phyloP scores from a whole-genome alignment of 2,113 vertebrate species.

The Phaethon lepturus region DNA sequence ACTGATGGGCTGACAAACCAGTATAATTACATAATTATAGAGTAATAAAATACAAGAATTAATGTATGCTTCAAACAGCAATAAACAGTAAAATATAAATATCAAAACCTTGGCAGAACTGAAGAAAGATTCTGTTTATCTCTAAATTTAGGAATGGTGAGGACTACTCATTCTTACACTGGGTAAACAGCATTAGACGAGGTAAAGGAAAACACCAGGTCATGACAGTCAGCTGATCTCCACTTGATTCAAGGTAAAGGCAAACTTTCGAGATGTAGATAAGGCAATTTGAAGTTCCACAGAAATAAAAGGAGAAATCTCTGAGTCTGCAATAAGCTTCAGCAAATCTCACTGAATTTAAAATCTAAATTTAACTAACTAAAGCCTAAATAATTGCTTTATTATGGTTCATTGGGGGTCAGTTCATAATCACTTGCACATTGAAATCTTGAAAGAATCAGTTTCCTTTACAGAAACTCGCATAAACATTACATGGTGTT shows the following conservation, averaged over 20 bases:
- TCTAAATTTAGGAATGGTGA: neutral
- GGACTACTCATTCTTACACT: neutral
- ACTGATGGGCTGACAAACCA: constrained; percentile 22
- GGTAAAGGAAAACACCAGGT: neutral
- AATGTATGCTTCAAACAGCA: constrained; percentile 6
- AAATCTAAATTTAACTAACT: constrained; percentile 5
- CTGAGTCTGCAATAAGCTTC: neutral
- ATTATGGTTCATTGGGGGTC: neutral
- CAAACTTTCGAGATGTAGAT: neutral
- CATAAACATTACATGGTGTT: constrained; percentile 45
- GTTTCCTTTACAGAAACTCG: constrained; percentile 26
- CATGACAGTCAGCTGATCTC: neutral
- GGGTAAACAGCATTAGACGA: neutral
- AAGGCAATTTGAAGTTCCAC: neutral
- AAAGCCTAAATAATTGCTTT: constrained; percentile 33
- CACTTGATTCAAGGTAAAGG: neutral
- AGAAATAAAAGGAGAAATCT: neutral
- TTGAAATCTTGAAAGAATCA: constrained; percentile 5
- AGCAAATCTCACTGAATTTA: neutral
- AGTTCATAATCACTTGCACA: constrained; percentile 27
- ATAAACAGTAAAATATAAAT: constrained; percentile 10
- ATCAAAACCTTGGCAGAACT: neutral
- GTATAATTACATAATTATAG: constrained; percentile 27
- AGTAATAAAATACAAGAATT: constrained; percentile 32
- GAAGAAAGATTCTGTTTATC: neutral